Evolutionary conservation across 2,113 vertebrate genomes (phyloP), one percentile per base, ranked within the genome.

Genomic region (Xyliphius kryptos): DNA sequence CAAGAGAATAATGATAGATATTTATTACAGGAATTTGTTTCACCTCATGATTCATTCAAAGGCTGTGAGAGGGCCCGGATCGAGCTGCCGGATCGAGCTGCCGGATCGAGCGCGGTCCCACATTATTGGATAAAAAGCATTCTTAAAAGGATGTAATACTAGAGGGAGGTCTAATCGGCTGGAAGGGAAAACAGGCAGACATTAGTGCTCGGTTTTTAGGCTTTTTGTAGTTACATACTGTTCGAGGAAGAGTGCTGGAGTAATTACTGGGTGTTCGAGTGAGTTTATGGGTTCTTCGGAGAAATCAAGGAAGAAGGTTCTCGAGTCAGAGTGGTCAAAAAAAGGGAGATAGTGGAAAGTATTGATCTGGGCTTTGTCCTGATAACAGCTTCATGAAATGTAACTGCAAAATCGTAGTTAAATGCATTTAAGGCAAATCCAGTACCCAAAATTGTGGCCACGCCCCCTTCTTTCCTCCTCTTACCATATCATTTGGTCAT

Each of bases 1-100:
- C 70, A 73, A 82, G 82, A 83, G 82, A 85, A 83, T 83, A 84
- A 84, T 84, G 82, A 85, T 85, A 83, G 85, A 87, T 86, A 85
- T 87, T 87, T 89, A 88, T 87, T 83, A 82, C 77, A 77, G 80
- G 81, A 83, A 83, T 88, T 80, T 80, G 82, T 80, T 85, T 84
- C 82, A 77, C 77, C 80, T 76, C 77, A 36, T 68, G 80, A 80
- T 80, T 80, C 78, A 77, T 77, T 75, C 76, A 21, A 81, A 79
- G 76, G 77, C 69, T 70, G 72, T 67, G 78, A 77, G 72, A 76
- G 81, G 79, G 79, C 82, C 71, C 77, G 85, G 84, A 83, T 86
- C 83, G 83, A n/a, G n/a, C n/a, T 26, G 22, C 6, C 22, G 22
- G 22, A n/a, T 26, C 22, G 72, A 75, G 80, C 78, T 78, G 81